phyloP scores from a whole-genome alignment of 2,888 invertebrate genomes.

The Gymnocheta viridis region DNA sequence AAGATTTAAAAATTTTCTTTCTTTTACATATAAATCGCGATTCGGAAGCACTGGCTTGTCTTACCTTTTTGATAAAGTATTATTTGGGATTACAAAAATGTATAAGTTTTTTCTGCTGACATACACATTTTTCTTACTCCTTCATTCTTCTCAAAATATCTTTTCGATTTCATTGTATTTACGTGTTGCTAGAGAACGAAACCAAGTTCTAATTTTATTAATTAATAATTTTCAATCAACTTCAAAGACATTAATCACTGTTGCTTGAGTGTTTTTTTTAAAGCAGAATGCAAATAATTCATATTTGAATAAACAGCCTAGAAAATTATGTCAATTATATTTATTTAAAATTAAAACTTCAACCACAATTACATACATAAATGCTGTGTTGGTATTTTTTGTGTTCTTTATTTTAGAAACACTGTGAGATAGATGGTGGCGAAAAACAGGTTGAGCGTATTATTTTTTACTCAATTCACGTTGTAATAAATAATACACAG shows the following conservation, averaged over 20 bases:
- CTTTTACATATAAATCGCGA: not conserved
- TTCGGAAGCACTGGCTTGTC: not conserved
- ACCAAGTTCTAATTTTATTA: not conserved
- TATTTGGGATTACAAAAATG: not conserved
- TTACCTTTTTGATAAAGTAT: not conserved
- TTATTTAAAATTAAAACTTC: slow-evolving; percentile 24
- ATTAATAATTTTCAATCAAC: slow-evolving; percentile 5
- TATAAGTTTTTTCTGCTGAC: not conserved
- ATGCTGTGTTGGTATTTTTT: not conserved
- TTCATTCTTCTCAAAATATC: not conserved
- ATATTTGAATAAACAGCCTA: not conserved
- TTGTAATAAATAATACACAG: not conserved
- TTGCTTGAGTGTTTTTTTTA: not conserved
- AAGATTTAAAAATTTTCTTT: not conserved
- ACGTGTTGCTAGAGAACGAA: not conserved
- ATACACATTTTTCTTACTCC: not conserved
- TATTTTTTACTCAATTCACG: not conserved
- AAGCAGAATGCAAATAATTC: slow-evolving; percentile 6
- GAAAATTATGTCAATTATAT: slow-evolving; percentile 39
- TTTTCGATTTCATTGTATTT: not conserved
- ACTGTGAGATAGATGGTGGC: not conserved
- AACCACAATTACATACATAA: not conserved
- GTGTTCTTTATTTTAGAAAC: not conserved
- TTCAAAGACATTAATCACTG: not conserved
- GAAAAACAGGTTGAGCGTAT: not conserved